These are phyloP conservation scores for Hypothenemus hampei DNA, from an alignment of 1,140 invertebrate species.

Conservation along the genomic window DNA sequence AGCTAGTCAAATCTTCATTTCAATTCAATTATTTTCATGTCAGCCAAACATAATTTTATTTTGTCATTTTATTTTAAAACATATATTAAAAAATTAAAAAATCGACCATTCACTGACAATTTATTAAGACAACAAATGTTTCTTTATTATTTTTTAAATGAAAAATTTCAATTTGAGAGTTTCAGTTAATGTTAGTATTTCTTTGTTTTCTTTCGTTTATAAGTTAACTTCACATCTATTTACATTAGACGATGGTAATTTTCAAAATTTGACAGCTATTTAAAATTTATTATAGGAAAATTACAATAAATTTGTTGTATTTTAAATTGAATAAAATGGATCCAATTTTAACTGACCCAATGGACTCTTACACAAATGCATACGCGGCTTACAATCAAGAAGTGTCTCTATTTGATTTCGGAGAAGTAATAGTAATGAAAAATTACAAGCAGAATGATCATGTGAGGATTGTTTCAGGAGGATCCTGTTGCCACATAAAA, in stretches of 20 bases:
- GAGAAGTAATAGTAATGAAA: constrained; percentile 37
- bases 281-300: constrained; percentile 5
- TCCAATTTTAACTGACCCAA: neutral
- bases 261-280: neutral
- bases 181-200: neutral
- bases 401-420: constrained; percentile 38
- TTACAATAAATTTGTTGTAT: no score
- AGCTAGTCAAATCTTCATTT: neutral
- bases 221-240: neutral
- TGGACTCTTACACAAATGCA: constrained; percentile 5
- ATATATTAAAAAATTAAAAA: no score
- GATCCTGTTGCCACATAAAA: constrained; percentile 54
- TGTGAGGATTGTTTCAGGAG: constrained; percentile 62
- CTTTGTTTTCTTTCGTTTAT: neutral
- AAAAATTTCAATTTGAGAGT: no score
- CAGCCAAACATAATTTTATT: neutral
- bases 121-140: no score
- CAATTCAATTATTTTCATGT: neutral
- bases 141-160: no score
- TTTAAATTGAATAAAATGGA: constrained; percentile 11
- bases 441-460: constrained; percentile 42
- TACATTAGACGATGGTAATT: neutral
- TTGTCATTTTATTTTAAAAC: neutral
- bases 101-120: no score
- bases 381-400: constrained; percentile 33